These are phyloP conservation scores for Enteromius treurensis DNA, from an alignment of 2,797 vertebrate species.

Conservation along the genomic window DNA sequence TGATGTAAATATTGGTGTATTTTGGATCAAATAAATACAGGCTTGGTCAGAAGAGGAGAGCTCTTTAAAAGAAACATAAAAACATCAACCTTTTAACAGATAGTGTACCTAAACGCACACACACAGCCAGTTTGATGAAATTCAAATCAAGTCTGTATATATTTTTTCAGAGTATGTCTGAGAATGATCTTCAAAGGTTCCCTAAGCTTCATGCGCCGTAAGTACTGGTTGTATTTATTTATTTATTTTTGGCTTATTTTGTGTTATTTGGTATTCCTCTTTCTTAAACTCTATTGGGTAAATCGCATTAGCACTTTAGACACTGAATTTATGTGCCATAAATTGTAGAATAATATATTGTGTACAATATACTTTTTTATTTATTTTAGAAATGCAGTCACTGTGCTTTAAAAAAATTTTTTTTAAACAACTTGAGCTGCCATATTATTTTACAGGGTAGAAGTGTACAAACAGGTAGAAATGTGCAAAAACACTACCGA, in stretches of 20 bases:
- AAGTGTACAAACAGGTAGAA: neutral
- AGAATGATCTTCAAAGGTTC: conserved; percentile 93
- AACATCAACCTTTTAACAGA: too few relatives aligned
- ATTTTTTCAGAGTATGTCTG: conserved; percentile 85
- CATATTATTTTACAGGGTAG: neutral
- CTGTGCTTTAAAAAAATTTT: neutral
- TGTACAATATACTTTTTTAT: neutral
- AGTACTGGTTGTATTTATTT: conserved; percentile 68
- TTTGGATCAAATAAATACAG: too few relatives aligned
- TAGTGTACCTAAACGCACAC: neutral
- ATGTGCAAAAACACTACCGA: neutral
- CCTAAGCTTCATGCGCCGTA: conserved; percentile 90
- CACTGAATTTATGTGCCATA: neutral
- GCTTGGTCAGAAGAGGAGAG: too few relatives aligned
- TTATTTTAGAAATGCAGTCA: neutral
- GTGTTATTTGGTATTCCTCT: neutral
- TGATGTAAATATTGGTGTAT: too few relatives aligned
- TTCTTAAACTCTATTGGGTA: neutral
- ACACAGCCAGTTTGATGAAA: neutral
- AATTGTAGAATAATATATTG: neutral
- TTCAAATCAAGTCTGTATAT: neutral
- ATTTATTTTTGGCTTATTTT: neutral
- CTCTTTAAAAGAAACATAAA: too few relatives aligned
- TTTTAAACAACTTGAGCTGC: neutral
- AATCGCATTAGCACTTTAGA: neutral